Evolutionary conservation across 2,888 invertebrate species (phyloP), one percentile per base, ranked within the genome.

Genomic region (Philonicus albiceps): DNA sequence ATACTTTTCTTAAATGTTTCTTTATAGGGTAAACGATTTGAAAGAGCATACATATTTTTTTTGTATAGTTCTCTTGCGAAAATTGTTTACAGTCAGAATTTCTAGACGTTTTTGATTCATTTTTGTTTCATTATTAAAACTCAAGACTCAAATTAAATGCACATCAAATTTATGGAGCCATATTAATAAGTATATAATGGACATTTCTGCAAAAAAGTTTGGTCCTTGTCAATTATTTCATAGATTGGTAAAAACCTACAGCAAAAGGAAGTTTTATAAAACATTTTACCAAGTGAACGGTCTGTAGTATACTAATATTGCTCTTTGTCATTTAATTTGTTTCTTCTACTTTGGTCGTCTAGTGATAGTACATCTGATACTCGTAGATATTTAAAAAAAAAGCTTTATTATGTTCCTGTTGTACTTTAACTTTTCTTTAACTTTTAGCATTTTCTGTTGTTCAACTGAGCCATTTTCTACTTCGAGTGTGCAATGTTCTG

Each of bases 271-370:
- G 64, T 64, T 64, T 22, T 53, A 78, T 43, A 78, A 49, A 49
- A 78, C 43, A 43, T 22, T 43, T 30, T 78, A 78, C 78, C 43
- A 78, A 31, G 49, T 78, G 78, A 49, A 22, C 49, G 40, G 22
- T 49, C n/a, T 30, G 22, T 76, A 78, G 40, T 40, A 76, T 30
- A 49, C 78, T 78, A 78, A 49, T 78, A 78, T 78, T 78, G 78
- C 78, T 49, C 78, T 78, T 43, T 49, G 78, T 78, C 78, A 78
- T 78, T 78, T 49, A 30, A 64, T 11, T 64, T 64, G 27, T 64
- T 8, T 49, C 19, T 22, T 30, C 22, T 78, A 49, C 30, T 49
- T 78, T 78, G 78, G 78, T 78, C 78, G 49, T 49, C 78, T 78
- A 78, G n/a, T 49, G 19, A 27, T 64, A 22, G 55, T n/a, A n/a